Base-by-base conservation (phyloP, 2,888 invertebrate genomes). In the Malthinus flaveolus region DNA sequence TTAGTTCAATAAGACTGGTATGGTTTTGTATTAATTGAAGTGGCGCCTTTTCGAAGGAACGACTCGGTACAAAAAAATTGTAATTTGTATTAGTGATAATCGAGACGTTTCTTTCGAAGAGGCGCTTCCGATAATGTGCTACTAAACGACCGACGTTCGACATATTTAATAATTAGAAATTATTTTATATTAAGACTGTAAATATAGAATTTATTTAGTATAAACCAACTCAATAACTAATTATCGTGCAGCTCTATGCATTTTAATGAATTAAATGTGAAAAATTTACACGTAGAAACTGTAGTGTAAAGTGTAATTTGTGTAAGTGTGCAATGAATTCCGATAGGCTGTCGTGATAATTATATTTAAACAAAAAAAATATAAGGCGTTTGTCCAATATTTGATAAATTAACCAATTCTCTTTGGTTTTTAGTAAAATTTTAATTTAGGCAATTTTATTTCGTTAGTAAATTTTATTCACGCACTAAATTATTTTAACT, bases 1-100 rank as follows among this genome's bases (percentile, higher is more conserved):
- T 65, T 55, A 65, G 61, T 62, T 61, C 54, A 31, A 66, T 66
- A 65, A 65, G 66, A 66, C 66, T 66, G 66, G 63, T 56, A 61
- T 50, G 59, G 59, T 50, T 59, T 37, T 59, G 55, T 59, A 59
- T 59, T 50, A 33, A 55, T 55, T 46, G 8, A 49, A 33, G 54
- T 49, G 54, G 59, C 59, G 54, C 36, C 59, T 59, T 59, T 55
- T 59, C 59, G 50, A 59, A 49, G 33, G 13, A 15, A 1, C 8
- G 15, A 39, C 13, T n/a, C n/a, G n/a, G n/a, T n/a, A n/a, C n/a
- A n/a, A n/a, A 23, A 23, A 5, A 23, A 23, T 3, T 23, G 23
- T 23, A 23, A 23, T 23, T 23, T 23, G 7, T 23, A 42, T 23
- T 23, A 42, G 39, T 42, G 39, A 42, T 42, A 42, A 42, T 23